Percentiles rank a stretch among this genome's conserved stretches.
Evolutionary conservation across 1,140 invertebrate species (phyloP).

Genomic region (Ceratina australensis): DNA sequence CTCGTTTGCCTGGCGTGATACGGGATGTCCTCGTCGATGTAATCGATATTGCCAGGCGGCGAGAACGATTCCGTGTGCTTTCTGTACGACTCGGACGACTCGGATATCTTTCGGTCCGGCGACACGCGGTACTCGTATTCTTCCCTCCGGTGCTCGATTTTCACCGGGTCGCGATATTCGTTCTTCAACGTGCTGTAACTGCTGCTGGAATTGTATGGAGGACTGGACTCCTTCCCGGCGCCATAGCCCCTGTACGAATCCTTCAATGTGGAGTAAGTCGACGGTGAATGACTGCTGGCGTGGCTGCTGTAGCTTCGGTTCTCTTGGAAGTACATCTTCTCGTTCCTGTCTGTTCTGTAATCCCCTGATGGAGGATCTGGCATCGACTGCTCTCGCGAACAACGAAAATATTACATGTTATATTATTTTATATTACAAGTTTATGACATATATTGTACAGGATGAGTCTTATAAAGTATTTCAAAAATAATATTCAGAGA

Average conservation of each 20-base stretch:
- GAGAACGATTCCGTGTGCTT: slow-evolving; percentile 71
- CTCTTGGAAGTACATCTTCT: slow-evolving; percentile 75
- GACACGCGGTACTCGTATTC: slow-evolving; percentile 67
- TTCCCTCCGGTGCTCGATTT: slow-evolving; percentile 58
- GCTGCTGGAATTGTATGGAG: slow-evolving; percentile 69
- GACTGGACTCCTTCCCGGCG: slow-evolving; percentile 70
- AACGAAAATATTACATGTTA: slow-evolving; percentile 7
- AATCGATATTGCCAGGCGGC: slow-evolving; percentile 74
- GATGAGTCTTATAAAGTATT: too few species aligned
- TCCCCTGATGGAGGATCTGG: slow-evolving; percentile 73
- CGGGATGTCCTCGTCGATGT: slow-evolving; percentile 84
- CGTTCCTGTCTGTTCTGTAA: slow-evolving; percentile 65
- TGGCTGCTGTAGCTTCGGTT: slow-evolving; percentile 69
- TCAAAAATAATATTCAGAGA: too few species aligned
- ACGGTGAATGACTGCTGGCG: slow-evolving; percentile 68
- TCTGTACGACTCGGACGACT: slow-evolving; percentile 61
- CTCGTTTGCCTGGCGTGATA: slow-evolving; percentile 91
- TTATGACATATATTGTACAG: too few species aligned
- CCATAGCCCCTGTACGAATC: slow-evolving; percentile 73
- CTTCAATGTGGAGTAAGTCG: slow-evolving; percentile 75
- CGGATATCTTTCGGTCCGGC: slow-evolving; percentile 63
- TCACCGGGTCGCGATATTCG: slow-evolving; percentile 64
- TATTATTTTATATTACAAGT: too few species aligned
- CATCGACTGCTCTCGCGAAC: slow-evolving; percentile 70
- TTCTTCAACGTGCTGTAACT: slow-evolving; percentile 75